phyloP scores from a whole-genome alignment of 2,797 vertebrate genomes.

The Cryptoblepharus egeriae region DNA sequence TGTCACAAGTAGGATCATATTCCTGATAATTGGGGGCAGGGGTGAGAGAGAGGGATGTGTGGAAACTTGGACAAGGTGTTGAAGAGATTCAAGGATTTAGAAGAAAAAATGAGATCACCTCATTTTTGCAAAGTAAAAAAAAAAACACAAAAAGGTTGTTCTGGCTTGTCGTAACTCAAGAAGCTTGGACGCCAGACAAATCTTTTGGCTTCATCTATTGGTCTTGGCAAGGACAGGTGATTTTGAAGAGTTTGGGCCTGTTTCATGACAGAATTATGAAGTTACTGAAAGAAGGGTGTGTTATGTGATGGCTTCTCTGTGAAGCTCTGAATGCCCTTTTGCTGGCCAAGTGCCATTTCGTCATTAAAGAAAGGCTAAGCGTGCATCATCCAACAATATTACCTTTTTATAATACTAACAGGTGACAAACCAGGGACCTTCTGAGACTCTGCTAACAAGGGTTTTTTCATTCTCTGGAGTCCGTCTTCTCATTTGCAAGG shows the following conservation, averaged over 20 bases:
- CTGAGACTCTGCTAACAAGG: not conserved
- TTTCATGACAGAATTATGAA: constrained; percentile 68
- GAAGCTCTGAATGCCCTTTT: constrained; percentile 36
- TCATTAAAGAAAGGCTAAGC: constrained; percentile 7
- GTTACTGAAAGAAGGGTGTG: constrained; percentile 50
- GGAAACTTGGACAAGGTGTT: constrained; percentile 68
- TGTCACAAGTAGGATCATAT: constrained; percentile 57
- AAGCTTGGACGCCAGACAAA: constrained; percentile 52
- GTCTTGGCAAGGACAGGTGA: constrained; percentile 63
- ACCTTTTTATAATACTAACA: not conserved
- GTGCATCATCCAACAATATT: not conserved
- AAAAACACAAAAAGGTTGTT: constrained; percentile 41
- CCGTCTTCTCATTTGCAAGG: not conserved
- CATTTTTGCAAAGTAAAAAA: constrained; percentile 24
- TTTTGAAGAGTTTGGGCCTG: constrained; percentile 57
- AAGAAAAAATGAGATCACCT: constrained; percentile 63
- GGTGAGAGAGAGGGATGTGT: not conserved
- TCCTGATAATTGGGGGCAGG: constrained; percentile 29
- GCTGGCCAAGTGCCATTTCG: constrained; percentile 9
- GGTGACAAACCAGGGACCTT: not conserved
- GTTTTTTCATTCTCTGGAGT: not conserved
- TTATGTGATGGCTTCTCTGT: constrained; percentile 15
- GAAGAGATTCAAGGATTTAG: constrained; percentile 50
- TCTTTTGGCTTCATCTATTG: constrained; percentile 54
- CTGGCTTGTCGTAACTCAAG: constrained; percentile 62